phyloP scores from a whole-genome alignment of 2,113 vertebrate genomes.

The Caranx ignobilis region DNA sequence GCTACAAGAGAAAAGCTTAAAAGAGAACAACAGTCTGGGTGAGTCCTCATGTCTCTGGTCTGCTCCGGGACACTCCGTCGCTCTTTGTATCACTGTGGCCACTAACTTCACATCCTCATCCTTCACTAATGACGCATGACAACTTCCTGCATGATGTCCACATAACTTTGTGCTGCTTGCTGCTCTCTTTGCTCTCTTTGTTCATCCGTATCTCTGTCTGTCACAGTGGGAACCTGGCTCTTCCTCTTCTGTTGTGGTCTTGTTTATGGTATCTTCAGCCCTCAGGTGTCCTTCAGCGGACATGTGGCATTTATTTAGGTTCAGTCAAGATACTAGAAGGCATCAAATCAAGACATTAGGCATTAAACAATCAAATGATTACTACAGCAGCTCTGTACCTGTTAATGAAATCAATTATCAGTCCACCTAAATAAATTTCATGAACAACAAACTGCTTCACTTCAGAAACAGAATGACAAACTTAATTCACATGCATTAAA shows the following conservation, averaged over 20 bases:
- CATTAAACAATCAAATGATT: no score
- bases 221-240: conserved; percentile 38
- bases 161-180: conserved; percentile 26
- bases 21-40: conserved; percentile 98
- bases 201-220: conserved; percentile 33
- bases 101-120: conserved; percentile 41
- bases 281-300: background rate
- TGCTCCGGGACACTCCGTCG: conserved; percentile 15
- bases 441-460: no score
- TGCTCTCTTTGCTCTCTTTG: conserved; percentile 36
- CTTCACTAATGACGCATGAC: conserved; percentile 64
- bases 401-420: background rate
- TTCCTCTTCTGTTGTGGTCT: conserved; percentile 26
- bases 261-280: background rate
- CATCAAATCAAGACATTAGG: no score
- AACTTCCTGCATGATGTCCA: conserved; percentile 62
- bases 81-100: conserved; percentile 12
- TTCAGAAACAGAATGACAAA: background rate
- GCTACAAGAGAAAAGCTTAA: conserved; percentile 98
- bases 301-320: background rate
- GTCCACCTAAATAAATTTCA: background rate
- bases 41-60: conserved; percentile 82
- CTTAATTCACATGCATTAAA: background rate
- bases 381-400: background rate
- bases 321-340: background rate